phyloP scores from a whole-genome alignment of 2,888 invertebrate genomes.

The Trachelus troglodyta region DNA sequence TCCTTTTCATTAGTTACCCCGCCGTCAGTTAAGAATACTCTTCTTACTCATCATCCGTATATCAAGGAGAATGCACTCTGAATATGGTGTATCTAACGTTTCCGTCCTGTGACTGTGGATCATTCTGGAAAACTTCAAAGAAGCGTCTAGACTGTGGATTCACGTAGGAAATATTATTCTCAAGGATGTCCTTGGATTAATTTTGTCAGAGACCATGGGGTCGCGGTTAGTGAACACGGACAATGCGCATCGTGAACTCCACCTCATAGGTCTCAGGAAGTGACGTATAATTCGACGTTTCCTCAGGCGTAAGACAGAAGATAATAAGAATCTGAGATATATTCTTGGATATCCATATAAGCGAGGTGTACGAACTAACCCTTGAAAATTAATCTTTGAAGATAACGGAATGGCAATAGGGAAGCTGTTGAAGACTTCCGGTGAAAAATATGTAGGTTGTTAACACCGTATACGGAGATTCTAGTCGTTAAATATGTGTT shows the following conservation, averaged over 20 bases:
- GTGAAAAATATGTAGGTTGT: not conserved
- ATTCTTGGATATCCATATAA: not conserved
- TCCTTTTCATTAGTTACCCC: not conserved
- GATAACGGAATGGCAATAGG: not conserved
- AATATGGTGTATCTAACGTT: not conserved
- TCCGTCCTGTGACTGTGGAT: not conserved
- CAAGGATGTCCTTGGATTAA: not conserved
- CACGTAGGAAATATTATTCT: not conserved
- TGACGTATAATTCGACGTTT: not conserved
- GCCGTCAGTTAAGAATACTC: not conserved
- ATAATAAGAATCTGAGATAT: not conserved
- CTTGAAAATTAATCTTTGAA: not conserved
- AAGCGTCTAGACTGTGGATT: not conserved
- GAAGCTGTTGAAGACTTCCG: not conserved
- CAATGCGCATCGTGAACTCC: conserved; percentile 54
- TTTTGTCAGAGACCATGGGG: conserved; percentile 43
- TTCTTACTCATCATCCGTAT: not conserved
- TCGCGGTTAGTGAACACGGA: conserved; percentile 55
- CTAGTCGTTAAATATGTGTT: not conserved
- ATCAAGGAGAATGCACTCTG: not conserved
- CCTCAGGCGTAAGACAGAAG: not conserved
- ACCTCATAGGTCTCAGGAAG: conserved; percentile 27
- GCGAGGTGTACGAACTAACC: not conserved
- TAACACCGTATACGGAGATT: not conserved
- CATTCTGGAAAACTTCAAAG: not conserved